These are phyloP conservation scores for Hofmannophila pseudospretella DNA, from an alignment of 2,888 invertebrate species.

Conservation along the genomic window DNA sequence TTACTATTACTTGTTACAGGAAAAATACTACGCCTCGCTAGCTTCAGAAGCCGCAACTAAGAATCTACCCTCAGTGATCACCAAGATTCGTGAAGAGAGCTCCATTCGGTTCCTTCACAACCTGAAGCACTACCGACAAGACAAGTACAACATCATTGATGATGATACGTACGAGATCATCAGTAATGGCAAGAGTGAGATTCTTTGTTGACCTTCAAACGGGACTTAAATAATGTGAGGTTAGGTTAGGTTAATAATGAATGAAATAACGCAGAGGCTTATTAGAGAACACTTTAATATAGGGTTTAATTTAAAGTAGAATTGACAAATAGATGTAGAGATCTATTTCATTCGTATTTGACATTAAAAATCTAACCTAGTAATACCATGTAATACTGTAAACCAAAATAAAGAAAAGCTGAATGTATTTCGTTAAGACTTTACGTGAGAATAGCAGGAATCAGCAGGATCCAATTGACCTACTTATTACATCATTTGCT, in stretches of 20 bases:
- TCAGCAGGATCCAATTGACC: too few species aligned
- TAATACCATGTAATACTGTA: too few species aligned
- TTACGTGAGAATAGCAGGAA: too few species aligned
- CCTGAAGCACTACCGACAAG: conserved; percentile 81
- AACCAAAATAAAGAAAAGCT: too few species aligned
- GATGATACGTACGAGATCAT: conserved; percentile 77
- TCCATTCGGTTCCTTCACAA: conserved; percentile 80
- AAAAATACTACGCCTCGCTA: conserved; percentile 83
- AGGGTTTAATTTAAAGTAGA: too few species aligned
- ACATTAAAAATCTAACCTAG: too few species aligned
- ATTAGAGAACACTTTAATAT: too few species aligned
- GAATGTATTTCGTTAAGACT: too few species aligned
- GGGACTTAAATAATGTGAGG: background rate
- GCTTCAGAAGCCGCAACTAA: conserved; percentile 79
- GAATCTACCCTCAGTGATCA: conserved; percentile 81
- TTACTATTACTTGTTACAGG: conserved; percentile 77
- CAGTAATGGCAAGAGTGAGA: conserved; percentile 60
- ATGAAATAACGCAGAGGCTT: too few species aligned
- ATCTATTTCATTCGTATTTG: too few species aligned
- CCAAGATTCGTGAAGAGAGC: conserved; percentile 83
- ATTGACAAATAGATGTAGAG: too few species aligned
- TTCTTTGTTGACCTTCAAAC: conserved; percentile 57
- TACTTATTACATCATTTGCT: too few species aligned
- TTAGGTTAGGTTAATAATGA: background rate
- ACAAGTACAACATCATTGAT: conserved; percentile 82